These are phyloP conservation scores for Betta splendens DNA, from an alignment of 2,797 vertebrate species.

Conservation along the genomic window DNA sequence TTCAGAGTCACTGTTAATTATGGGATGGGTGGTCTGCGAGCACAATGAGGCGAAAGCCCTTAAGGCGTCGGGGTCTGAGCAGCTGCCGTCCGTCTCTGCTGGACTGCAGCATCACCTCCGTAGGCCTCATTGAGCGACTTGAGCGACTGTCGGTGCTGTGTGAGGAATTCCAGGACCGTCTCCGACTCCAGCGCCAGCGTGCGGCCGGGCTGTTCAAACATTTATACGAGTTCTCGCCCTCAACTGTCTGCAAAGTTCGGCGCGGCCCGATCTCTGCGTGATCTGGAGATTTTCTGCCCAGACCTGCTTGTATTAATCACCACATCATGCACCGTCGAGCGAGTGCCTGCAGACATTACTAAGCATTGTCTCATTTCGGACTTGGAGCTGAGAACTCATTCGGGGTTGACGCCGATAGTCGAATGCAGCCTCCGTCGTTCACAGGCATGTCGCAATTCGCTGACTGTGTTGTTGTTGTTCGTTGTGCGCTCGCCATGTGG, in stretches of 20 bases:
- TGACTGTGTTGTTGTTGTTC: slow-evolving; percentile 41
- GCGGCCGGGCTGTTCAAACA: slow-evolving; percentile 66
- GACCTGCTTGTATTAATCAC: slow-evolving; percentile 24
- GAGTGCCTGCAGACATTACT: slow-evolving; percentile 7
- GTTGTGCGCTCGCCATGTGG: slow-evolving; percentile 44
- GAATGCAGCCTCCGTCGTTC: slow-evolving; percentile 48
- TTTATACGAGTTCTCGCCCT: slow-evolving; percentile 56
- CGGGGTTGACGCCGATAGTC: slow-evolving; percentile 24
- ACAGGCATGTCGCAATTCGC: slow-evolving; percentile 52
- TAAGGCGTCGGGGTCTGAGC: no score
- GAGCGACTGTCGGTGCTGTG: slow-evolving; percentile 20
- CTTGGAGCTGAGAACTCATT: slow-evolving; percentile 11
- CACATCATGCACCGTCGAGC: slow-evolving; percentile 4
- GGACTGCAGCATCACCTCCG: slow-evolving; percentile 4
- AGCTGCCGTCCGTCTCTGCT: no score
- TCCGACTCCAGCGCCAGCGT: slow-evolving; percentile 31
- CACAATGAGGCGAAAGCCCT: slow-evolving; percentile 38
- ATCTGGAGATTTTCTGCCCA: slow-evolving; percentile 17
- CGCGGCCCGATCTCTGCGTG: slow-evolving; percentile 29
- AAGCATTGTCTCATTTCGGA: slow-evolving; percentile 13
- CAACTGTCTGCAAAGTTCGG: slow-evolving; percentile 42
- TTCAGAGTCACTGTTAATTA: slow-evolving; percentile 66
- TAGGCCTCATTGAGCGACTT: slow-evolving; percentile 13
- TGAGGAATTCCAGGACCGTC: slow-evolving; percentile 39
- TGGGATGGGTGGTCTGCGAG: slow-evolving; percentile 38